Percentiles rank a stretch among this genome's conserved stretches.
Conservation (phyloP, 1,140 invertebrate species). For the Ridgeia piscesae region DNA sequence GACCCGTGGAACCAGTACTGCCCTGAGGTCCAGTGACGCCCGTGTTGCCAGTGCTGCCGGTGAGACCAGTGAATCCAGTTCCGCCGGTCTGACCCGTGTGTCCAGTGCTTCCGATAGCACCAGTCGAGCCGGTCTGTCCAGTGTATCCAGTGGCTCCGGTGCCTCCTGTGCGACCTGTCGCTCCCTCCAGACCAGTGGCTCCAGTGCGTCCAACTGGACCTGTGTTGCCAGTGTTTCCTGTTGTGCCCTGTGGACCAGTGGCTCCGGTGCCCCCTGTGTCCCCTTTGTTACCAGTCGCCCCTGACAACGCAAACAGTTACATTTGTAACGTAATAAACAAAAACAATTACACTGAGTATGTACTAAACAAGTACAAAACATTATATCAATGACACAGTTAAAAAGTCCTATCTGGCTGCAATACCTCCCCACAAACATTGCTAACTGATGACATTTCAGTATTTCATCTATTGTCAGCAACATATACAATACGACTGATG, state of each 20-base stretch:
- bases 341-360: background rate
- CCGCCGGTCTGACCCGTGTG: background rate
- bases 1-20: background rate
- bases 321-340: background rate
- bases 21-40: background rate
- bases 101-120: conserved; percentile 11
- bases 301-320: background rate
- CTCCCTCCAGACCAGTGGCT: conserved; percentile 20
- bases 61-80: conserved; percentile 7
- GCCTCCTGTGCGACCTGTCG: conserved; percentile 25
- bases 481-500: background rate
- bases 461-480: background rate
- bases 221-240: conserved; percentile 8
- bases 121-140: conserved; percentile 18
- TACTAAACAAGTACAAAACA: no score
- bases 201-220: conserved; percentile 19
- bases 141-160: conserved; percentile 18
- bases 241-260: conserved; percentile 14
- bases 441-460: background rate
- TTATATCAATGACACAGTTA: no score
- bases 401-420: no score
- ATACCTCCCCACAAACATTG: no score
- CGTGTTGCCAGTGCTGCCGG: background rate
- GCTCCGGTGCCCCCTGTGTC: conserved; percentile 1
- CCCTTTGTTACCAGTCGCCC: background rate